A percentile compares a stretch with the other conserved stretches of the same genome.
Evolutionary conservation across 2,797 vertebrate species (phyloP).

Genomic region (Eutrigla gurnardus): DNA sequence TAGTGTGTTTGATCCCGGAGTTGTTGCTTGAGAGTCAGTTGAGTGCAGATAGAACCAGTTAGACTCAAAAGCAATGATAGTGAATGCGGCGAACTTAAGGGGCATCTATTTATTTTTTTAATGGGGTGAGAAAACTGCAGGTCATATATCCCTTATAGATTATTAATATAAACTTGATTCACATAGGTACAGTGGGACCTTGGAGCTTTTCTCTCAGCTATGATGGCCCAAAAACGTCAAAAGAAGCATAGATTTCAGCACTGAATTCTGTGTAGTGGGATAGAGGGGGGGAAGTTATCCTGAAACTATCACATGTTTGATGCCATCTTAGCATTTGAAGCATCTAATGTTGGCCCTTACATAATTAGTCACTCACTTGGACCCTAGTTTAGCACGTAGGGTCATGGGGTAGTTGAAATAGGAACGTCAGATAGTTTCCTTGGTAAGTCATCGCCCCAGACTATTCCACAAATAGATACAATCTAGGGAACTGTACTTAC

Average conservation of each 20-base stretch:
- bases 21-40: not conserved
- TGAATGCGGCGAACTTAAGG: not conserved
- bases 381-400: conserved; percentile 30
- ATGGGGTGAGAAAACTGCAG: not conserved
- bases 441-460: conserved; percentile 19
- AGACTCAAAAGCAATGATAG: not conserved
- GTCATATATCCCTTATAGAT: not conserved
- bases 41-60: not conserved
- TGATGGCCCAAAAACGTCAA: not conserved
- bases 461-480: conserved; percentile 6
- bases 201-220: not conserved
- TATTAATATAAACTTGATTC: not conserved
- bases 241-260: not conserved
- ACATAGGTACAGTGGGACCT: not conserved
- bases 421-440: conserved; percentile 50
- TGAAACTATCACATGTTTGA: conserved; percentile 22
- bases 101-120: not conserved
- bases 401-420: conserved; percentile 10
- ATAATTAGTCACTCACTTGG: conserved; percentile 41
- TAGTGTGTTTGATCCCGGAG: conserved; percentile 10
- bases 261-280: not conserved
- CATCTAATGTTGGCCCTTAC: conserved; percentile 40
- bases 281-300: not conserved
- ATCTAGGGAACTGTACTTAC: conserved; percentile 1
- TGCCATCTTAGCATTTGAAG: conserved; percentile 29